Base-by-base conservation (phyloP, 2,797 vertebrate genomes). In the Cottoperca gobio region DNA sequence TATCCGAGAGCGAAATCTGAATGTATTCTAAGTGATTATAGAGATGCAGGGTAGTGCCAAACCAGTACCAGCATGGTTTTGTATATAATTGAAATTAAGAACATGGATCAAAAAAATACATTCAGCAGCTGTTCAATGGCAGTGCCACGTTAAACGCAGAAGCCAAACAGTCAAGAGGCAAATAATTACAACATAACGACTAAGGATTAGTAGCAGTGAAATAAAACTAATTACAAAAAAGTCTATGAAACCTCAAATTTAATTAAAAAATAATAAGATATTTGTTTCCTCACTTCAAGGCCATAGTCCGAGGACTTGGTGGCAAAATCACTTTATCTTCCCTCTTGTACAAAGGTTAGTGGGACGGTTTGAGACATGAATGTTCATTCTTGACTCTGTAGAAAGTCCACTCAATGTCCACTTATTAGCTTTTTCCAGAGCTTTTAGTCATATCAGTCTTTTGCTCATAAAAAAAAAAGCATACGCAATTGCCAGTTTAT, bases 1-100 rank as follows among this genome's bases (percentile, higher is more conserved):
- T 50, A 78, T 84, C 83, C 69, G 84, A 84, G 62, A 66, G 52
- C 59, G 64, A 89, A 85, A 68, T 81, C 78, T 77, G 79, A 86
- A 73, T 69, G 60, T 75, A 66, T 23, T 73, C 59, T 59, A 21
- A 58, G 33, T 35, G 37, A 67, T 82, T 65, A 78, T 59, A 42
- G 31, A 55, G 45, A 67, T 70, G 28, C 58, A 64, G 43, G 26
- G n/a, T 49, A 52, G 26, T 23, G 67, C n/a, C 48, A 75, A 49
- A 70, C 33, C 26, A 72, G 23, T 2, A 73, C 61, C 45, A 50
- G 26, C 42, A 33, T 23, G 55, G 46, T 43, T 16, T 58, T 58
- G 12, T n/a, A n/a, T 33, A 50, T 13, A 8, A 60, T 3, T 49
- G 19, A 53, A 50, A 77, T 23, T 1, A 66, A 63, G 4, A 26